Evolutionary conservation across 2,888 invertebrate species (phyloP), one percentile per base, ranked within the genome.

Genomic region (Cacoxenus indagator): DNA sequence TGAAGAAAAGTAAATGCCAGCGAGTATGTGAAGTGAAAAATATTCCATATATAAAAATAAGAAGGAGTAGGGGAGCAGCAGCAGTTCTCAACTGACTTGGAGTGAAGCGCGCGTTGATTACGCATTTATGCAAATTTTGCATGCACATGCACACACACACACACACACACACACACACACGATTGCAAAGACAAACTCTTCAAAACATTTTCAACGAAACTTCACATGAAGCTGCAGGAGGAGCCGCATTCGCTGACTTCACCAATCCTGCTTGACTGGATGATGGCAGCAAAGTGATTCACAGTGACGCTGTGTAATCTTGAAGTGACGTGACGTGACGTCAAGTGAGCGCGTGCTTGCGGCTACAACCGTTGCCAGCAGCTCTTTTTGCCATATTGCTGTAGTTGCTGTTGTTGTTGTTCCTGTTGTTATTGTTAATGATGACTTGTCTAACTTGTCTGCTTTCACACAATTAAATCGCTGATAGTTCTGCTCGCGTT

Each of bases 101-200:
- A 67, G 64, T 48, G 64, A 51, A 51, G 31, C 76, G 75, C 82
- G 79, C 82, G 82, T 82, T 80, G 79, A 82, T 82, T 79, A 80
- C 78, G 75, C 81, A 78, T 82, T 80, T 80, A 80, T 82, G 81
- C 81, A 80, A 82, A 80, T 82, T 79, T 81, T 73, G 73, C 78
- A 73, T 78, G 74, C 80, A 75, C 78, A 55, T 27, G 26, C 55
- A 27, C 9, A 26, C 2, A n/a, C 61, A 62, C 6, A 37, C 5
- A 62, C 22, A 45, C 43, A 24, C 24, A 17, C 17, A 48, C 17
- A 43, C 37, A 29, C 19, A 48, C 19, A 48, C 2, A 51, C 6
- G 9, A 17, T 11, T 17, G 24, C 11, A 62, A 43, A 59, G 19
- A 59, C n/a, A 62, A 45, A 43, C 43, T 29, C 45, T 17, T 59